Conservation (phyloP, 2,888 invertebrate species). For the Hoplodrina blanda region DNA sequence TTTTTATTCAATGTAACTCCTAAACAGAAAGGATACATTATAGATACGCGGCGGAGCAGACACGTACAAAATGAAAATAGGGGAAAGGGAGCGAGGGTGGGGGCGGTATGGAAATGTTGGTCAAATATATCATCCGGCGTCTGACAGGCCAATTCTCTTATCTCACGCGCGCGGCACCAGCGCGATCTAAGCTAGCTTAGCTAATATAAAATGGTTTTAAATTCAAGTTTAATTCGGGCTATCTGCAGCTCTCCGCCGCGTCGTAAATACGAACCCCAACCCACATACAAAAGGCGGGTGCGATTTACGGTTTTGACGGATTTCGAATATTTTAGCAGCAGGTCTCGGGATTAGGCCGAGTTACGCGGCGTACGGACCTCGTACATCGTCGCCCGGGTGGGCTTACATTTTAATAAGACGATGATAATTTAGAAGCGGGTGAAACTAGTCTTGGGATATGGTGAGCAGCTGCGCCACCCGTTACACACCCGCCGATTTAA, state of each 20-base stretch:
- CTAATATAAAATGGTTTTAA: constrained; percentile 91
- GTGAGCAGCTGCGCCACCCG: constrained; percentile 62
- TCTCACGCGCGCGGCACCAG: constrained; percentile 92
- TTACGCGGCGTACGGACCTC: constrained; percentile 72
- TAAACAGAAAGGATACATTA: constrained; percentile 88
- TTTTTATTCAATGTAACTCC: constrained; percentile 87
- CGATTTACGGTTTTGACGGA: constrained; percentile 90
- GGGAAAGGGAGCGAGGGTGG: constrained; percentile 79
- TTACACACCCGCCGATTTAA: constrained; percentile 61
- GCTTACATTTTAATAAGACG: constrained; percentile 78
- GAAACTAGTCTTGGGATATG: constrained; percentile 66
- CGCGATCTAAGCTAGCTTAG: constrained; percentile 91
- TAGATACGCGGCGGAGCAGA: constrained; percentile 88
- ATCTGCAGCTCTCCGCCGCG: constrained; percentile 84
- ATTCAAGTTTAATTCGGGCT: constrained; percentile 90
- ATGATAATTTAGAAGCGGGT: constrained; percentile 73
- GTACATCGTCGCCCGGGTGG: constrained; percentile 66
- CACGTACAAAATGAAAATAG: constrained; percentile 91
- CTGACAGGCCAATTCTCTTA: constrained; percentile 97
- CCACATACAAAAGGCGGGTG: constrained; percentile 85
- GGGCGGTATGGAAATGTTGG: constrained; percentile 95
- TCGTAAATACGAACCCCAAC: constrained; percentile 83
- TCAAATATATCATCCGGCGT: constrained; percentile 97
- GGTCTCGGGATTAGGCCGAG: constrained; percentile 77
- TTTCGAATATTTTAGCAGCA: constrained; percentile 86